phyloP scores from a whole-genome alignment of 2,888 invertebrate genomes.

The Synanthedon formicaeformis region DNA sequence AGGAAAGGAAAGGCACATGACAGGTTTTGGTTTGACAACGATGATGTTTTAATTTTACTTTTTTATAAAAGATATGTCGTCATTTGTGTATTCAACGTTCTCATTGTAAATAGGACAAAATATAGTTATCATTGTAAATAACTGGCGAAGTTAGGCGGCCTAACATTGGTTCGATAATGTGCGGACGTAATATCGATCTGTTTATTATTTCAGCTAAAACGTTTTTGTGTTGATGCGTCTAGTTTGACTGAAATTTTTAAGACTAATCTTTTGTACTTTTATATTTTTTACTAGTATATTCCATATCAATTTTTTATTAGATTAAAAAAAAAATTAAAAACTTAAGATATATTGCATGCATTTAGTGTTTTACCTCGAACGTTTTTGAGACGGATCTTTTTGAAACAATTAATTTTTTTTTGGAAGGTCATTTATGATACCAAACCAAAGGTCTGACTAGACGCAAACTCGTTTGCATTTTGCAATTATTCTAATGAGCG shows the following conservation, averaged over 20 bases:
- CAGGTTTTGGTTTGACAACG: no score
- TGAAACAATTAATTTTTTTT: no score
- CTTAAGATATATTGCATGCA: not conserved
- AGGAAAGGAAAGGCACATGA: no score
- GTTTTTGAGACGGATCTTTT: no score
- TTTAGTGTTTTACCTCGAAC: not conserved
- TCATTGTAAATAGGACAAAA: no score
- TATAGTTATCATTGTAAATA: no score
- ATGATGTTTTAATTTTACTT: no score
- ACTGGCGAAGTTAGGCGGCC: no score
- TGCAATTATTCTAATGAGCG: no score
- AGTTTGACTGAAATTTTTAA: slow-evolving; percentile 1
- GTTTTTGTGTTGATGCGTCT: slow-evolving; percentile 7
- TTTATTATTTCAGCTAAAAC: not conserved
- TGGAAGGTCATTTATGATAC: not conserved
- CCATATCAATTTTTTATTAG: not conserved
- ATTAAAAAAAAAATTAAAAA: not conserved
- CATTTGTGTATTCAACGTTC: no score
- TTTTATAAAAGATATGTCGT: no score
- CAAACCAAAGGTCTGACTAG: not conserved
- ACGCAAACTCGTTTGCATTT: not conserved
- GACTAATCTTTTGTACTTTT: slow-evolving; percentile 16
- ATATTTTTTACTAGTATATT: slow-evolving; percentile 11
- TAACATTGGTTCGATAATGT: no score
- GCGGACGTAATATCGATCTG: not conserved